A percentile compares a stretch with the other conserved stretches of the same genome.
These are phyloP conservation scores for Eulacestoma nigropectus DNA, from an alignment of 2,113 vertebrate genomes.

Conservation along the genomic window DNA sequence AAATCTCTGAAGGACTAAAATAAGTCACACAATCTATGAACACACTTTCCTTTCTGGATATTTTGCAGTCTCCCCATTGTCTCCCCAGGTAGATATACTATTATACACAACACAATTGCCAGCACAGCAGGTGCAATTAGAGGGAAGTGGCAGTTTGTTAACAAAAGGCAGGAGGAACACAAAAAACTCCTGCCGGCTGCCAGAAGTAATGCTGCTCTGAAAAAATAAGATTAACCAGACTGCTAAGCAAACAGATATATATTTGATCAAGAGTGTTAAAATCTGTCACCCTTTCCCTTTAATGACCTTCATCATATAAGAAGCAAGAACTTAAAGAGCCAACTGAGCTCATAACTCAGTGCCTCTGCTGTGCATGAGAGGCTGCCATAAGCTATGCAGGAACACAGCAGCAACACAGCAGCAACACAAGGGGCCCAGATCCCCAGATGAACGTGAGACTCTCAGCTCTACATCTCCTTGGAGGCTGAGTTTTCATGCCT, in stretches of 20 bases:
- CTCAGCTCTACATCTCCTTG: neutral
- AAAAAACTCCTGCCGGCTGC: neutral
- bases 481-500: neutral
- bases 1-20: neutral
- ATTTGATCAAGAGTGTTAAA: neutral
- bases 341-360: neutral
- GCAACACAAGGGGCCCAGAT: neutral
- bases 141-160: neutral
- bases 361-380: neutral
- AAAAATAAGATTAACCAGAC: neutral
- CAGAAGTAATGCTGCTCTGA: neutral
- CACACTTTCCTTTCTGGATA: neutral
- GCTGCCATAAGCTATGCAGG: neutral
- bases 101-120: neutral
- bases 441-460: neutral
- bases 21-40: neutral
- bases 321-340: neutral
- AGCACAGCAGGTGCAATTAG: neutral
- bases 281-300: neutral
- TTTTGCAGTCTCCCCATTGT: neutral
- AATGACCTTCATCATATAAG: neutral
- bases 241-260: neutral
- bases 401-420: neutral
- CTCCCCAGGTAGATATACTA: neutral
- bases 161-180: slow-evolving; percentile 1